Percentiles rank a stretch among this genome's conserved stretches.
Conservation (phyloP, 2,888 invertebrate species). For the Cheilosia vernalis region DNA sequence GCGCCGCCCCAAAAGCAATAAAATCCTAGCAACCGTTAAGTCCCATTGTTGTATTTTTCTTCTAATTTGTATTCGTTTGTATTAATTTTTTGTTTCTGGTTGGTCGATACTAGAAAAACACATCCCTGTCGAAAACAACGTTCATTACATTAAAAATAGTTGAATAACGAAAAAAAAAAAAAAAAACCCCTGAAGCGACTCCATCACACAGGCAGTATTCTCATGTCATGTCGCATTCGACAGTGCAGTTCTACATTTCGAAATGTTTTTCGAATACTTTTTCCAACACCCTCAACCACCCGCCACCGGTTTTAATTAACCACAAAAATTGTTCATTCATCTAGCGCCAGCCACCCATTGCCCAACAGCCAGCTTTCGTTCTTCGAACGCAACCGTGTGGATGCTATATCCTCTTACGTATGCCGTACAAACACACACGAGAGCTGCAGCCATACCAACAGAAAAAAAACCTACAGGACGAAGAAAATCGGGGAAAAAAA, state of each 20-base stretch:
- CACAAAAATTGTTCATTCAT: slow-evolving; percentile 59
- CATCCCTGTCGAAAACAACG: slow-evolving; percentile 23
- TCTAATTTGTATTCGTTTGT: slow-evolving; percentile 5
- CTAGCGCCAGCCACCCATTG: background rate
- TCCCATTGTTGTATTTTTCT: slow-evolving; percentile 8
- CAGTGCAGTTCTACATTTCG: slow-evolving; percentile 14
- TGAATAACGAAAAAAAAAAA: slow-evolving; percentile 38
- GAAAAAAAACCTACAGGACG: slow-evolving; percentile 7
- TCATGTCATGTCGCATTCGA: slow-evolving; percentile 31
- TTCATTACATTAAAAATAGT: slow-evolving; percentile 62
- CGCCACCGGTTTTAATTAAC: slow-evolving; percentile 60
- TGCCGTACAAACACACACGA: slow-evolving; percentile 29
- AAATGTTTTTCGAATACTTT: slow-evolving; percentile 53
- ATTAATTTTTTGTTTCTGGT: background rate
- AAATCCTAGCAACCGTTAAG: background rate
- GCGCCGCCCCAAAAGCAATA: background rate
- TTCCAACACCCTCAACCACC: background rate
- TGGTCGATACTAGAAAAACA: background rate
- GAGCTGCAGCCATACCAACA: background rate
- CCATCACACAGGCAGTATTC: slow-evolving; percentile 18
- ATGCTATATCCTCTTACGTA: background rate
- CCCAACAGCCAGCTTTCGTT: background rate
- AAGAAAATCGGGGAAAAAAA: slow-evolving; percentile 43
- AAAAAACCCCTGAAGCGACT: background rate
- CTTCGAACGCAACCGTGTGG: background rate